phyloP scores from a whole-genome alignment of 2,888 invertebrate species.

The Aphrophora alni region DNA sequence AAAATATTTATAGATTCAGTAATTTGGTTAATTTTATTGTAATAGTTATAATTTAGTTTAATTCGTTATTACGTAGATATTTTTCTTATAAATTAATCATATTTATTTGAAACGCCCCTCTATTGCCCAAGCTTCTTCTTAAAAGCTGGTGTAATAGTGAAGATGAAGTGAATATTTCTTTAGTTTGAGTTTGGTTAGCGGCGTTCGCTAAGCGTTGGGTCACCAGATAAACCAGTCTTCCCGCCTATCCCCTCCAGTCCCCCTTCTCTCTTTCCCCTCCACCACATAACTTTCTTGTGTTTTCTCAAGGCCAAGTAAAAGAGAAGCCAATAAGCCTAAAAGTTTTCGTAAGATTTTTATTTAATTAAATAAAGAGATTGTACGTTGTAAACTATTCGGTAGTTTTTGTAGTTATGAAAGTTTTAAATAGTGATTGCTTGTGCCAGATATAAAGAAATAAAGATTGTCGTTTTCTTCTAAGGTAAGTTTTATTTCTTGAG shows the following conservation, averaged over 20 bases:
- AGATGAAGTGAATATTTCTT: neutral
- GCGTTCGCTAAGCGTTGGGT: neutral
- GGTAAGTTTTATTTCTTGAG: neutral
- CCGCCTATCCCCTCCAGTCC: slow-evolving; percentile 11
- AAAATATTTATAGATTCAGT: too few species aligned
- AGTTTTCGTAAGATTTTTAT: neutral
- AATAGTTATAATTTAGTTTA: too few species aligned
- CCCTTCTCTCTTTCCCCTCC: slow-evolving; percentile 30
- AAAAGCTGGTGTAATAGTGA: neutral
- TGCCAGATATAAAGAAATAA: neutral
- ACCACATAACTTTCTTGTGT: slow-evolving; percentile 33
- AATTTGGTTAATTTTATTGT: too few species aligned
- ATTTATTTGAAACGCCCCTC: too few species aligned
- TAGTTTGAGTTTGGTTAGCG: too few species aligned
- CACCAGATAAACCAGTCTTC: slow-evolving; percentile 9
- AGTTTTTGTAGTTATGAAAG: neutral
- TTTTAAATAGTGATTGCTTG: neutral
- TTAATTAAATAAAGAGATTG: neutral
- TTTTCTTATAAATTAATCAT: too few species aligned
- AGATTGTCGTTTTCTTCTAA: neutral
- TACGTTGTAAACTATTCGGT: neutral
- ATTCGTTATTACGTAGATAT: too few species aligned
- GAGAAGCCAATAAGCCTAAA: slow-evolving; percentile 2
- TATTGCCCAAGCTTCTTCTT: too few species aligned
- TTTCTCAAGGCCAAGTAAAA: slow-evolving; percentile 39